Conservation (phyloP, 64 coral and sea anemone genomes). For the Actinia equina region DNA sequence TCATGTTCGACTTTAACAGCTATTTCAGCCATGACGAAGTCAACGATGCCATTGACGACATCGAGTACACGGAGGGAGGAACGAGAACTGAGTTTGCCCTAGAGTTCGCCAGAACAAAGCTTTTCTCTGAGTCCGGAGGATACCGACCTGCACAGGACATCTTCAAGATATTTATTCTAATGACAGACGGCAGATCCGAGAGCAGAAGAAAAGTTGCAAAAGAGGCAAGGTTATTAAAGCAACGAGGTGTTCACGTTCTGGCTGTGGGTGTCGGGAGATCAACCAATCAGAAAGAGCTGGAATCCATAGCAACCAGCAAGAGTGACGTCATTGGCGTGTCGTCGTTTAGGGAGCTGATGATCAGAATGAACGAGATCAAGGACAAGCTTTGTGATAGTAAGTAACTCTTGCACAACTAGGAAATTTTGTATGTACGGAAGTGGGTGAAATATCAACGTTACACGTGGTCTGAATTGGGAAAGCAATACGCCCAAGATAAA, state of each 20-base stretch:
- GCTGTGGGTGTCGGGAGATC: slow-evolving; percentile 36
- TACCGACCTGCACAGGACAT: neutral
- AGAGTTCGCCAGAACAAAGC: slow-evolving; percentile 21
- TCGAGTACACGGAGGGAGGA: slow-evolving; percentile 38
- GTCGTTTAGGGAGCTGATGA: slow-evolving; percentile 45
- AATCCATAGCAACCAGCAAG: slow-evolving; percentile 13
- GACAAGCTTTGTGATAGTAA: slow-evolving; percentile 56
- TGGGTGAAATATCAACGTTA: too few species aligned
- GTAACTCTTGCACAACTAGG: neutral
- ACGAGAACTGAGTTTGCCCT: slow-evolving; percentile 50
- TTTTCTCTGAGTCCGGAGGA: slow-evolving; percentile 17
- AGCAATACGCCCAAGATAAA: too few species aligned
- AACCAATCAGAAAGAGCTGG: slow-evolving; percentile 1
- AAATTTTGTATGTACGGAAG: too few species aligned
- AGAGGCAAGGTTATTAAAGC: slow-evolving; percentile 22
- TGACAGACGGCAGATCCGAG: slow-evolving; percentile 47
- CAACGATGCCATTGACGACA: slow-evolving; percentile 36
- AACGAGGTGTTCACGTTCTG: slow-evolving; percentile 28
- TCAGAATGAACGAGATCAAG: slow-evolving; percentile 23
- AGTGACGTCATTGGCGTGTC: slow-evolving; percentile 24
- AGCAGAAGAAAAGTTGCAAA: neutral
- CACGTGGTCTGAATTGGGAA: too few species aligned
- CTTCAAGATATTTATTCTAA: slow-evolving; percentile 36
- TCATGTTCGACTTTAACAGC: slow-evolving; percentile 47
- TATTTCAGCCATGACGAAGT: slow-evolving; percentile 19